Percentiles rank a stretch among this genome's conserved stretches.
phyloP scores from a whole-genome alignment of 2,888 invertebrate genomes.

The Selenia dentaria region DNA sequence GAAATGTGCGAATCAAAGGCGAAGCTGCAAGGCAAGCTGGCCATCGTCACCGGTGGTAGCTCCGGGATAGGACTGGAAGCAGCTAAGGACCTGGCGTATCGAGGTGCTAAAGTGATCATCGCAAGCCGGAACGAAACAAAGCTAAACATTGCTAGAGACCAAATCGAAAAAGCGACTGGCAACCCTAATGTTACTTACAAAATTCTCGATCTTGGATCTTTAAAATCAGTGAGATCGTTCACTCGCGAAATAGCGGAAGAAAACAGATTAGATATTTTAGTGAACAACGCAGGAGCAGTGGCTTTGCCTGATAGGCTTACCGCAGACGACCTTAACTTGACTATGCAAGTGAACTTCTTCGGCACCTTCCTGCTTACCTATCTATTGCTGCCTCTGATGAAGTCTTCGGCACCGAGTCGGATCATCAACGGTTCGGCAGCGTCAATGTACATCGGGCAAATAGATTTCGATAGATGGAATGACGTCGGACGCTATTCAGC shows the following conservation, averaged over 20 bases:
- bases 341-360: slow-evolving; percentile 89
- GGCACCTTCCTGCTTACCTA: slow-evolving; percentile 90
- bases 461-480: slow-evolving; percentile 69
- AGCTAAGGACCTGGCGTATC: slow-evolving; percentile 69
- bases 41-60: slow-evolving; percentile 69
- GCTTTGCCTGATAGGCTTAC: slow-evolving; percentile 74
- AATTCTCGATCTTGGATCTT: slow-evolving; percentile 68
- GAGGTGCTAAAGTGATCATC: slow-evolving; percentile 78
- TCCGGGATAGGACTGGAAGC: slow-evolving; percentile 73
- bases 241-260: slow-evolving; percentile 69
- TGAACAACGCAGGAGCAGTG: slow-evolving; percentile 85
- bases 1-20: slow-evolving; percentile 53
- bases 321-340: slow-evolving; percentile 86
- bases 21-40: slow-evolving; percentile 64
- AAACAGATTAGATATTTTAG: slow-evolving; percentile 72
- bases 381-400: slow-evolving; percentile 83
- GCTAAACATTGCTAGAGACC: slow-evolving; percentile 58
- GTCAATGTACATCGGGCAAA: slow-evolving; percentile 78
- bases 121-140: slow-evolving; percentile 79
- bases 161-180: slow-evolving; percentile 57
- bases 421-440: slow-evolving; percentile 87
- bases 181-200: slow-evolving; percentile 58
- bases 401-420: slow-evolving; percentile 82
- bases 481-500: slow-evolving; percentile 58
- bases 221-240: slow-evolving; percentile 81